A percentile compares a stretch with the other conserved stretches of the same genome.
These are phyloP conservation scores for Bettongia penicillata DNA, from an alignment of 2,113 vertebrate species.

Conservation along the genomic window DNA sequence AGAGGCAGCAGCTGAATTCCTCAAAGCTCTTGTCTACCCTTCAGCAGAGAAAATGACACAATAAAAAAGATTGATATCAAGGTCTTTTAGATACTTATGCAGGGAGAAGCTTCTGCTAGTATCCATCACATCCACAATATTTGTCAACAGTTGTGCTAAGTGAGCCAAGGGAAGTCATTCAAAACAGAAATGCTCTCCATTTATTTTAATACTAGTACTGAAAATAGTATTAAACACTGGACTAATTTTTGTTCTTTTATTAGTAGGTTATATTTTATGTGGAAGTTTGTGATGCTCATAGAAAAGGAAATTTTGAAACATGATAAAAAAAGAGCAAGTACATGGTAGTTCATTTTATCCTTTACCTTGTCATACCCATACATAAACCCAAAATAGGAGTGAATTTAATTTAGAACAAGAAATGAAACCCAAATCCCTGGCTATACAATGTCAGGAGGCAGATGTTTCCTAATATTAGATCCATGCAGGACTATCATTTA, in stretches of 20 bases:
- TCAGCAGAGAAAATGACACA: constrained; percentile 71
- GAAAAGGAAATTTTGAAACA: constrained; percentile 49
- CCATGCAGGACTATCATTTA: neutral
- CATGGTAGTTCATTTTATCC: constrained; percentile 8
- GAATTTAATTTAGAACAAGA: constrained; percentile 7
- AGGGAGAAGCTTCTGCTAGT: constrained; percentile 61
- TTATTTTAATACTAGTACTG: constrained; percentile 62
- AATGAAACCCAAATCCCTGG: neutral
- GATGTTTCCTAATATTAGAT: neutral
- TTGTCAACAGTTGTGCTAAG: constrained; percentile 69
- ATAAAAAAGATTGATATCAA: constrained; percentile 75
- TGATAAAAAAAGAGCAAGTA: constrained; percentile 17
- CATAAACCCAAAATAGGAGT: constrained; percentile 4
- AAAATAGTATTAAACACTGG: constrained; percentile 49
- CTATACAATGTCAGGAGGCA: neutral
- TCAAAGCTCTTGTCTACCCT: constrained; percentile 57
- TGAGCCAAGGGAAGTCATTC: constrained; percentile 64
- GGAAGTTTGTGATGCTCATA: constrained; percentile 56
- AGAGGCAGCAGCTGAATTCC: constrained; percentile 57
- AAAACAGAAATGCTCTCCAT: constrained; percentile 66
- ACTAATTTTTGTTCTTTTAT: constrained; percentile 44
- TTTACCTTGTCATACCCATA: constrained; percentile 19
- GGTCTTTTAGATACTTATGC: constrained; percentile 64
- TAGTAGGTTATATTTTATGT: constrained; percentile 57
- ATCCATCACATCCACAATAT: constrained; percentile 45